phyloP scores from a whole-genome alignment of 2,888 invertebrate species.

The Torymus auratus region DNA sequence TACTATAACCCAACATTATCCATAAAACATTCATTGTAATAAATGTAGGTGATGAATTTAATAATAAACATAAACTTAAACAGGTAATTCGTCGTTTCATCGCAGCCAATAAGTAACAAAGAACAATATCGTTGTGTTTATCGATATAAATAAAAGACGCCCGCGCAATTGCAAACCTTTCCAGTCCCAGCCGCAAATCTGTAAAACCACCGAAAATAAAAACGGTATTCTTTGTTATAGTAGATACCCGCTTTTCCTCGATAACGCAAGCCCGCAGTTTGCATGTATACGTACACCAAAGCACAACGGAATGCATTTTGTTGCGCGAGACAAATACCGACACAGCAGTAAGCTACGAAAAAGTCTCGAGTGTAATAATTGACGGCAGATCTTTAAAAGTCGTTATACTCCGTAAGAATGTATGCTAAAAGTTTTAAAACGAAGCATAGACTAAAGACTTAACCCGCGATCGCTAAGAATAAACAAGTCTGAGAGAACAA shows the following conservation, averaged over 20 bases:
- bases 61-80: slow-evolving; percentile 49
- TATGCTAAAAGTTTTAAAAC: not conserved
- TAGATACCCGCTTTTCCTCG: not conserved
- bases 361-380: slow-evolving; percentile 10
- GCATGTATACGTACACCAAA: not conserved
- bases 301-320: slow-evolving; percentile 1
- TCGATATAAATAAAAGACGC: slow-evolving; percentile 29
- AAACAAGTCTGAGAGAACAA: too few species aligned
- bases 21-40: slow-evolving; percentile 63
- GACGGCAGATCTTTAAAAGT: not conserved
- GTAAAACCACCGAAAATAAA: slow-evolving; percentile 4
- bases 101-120: slow-evolving; percentile 60
- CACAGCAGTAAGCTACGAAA: too few species aligned
- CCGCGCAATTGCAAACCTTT: slow-evolving; percentile 13
- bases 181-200: not conserved
- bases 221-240: slow-evolving; percentile 27
- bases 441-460: not conserved
- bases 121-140: slow-evolving; percentile 61
- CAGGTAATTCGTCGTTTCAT: slow-evolving; percentile 62
- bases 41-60: slow-evolving; percentile 66
- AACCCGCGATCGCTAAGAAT: not conserved
- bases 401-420: not conserved
- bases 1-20: slow-evolving; percentile 61
- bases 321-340: not conserved
- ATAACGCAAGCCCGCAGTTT: not conserved